Evolutionary conservation across 2,113 vertebrate genomes (phyloP).

Genomic region (Orycteropus afer): DNA sequence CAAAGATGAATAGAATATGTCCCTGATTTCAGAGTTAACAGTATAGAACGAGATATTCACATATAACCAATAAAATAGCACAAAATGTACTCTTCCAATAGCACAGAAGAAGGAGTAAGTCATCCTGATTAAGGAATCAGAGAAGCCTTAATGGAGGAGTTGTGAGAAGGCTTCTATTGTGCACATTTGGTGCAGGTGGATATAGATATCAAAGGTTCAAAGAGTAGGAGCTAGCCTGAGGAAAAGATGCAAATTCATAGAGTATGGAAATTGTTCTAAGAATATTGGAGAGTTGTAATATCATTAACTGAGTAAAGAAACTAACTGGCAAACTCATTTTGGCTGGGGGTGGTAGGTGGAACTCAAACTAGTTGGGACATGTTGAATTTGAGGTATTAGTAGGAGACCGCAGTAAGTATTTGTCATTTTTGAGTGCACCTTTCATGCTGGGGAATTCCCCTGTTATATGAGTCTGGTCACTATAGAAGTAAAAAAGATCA

Average conservation of each 20-base stretch:
- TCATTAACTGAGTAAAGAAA: constrained; percentile 51
- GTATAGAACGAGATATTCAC: not conserved
- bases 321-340: not conserved
- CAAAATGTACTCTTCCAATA: constrained; percentile 19
- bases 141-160: not conserved
- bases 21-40: constrained; percentile 46
- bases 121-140: constrained; percentile 17
- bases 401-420: not conserved
- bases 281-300: not conserved
- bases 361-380: not conserved
- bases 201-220: not conserved
- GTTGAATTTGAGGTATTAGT: constrained; percentile 17
- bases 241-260: not conserved
- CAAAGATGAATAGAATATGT: constrained; percentile 45
- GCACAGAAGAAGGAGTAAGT: not conserved
- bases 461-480: not conserved
- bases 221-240: not conserved
- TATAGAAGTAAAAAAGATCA: not conserved
- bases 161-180: not conserved
- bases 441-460: not conserved
- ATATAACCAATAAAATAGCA: not conserved
- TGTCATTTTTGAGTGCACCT: constrained; percentile 37
- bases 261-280: constrained; percentile 8
- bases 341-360: not conserved
- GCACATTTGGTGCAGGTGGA: not conserved